Percentiles rank a stretch among this genome's conserved stretches.
Conservation (phyloP, 2,113 vertebrate species). For the Tragelaphus strepsiceros region DNA sequence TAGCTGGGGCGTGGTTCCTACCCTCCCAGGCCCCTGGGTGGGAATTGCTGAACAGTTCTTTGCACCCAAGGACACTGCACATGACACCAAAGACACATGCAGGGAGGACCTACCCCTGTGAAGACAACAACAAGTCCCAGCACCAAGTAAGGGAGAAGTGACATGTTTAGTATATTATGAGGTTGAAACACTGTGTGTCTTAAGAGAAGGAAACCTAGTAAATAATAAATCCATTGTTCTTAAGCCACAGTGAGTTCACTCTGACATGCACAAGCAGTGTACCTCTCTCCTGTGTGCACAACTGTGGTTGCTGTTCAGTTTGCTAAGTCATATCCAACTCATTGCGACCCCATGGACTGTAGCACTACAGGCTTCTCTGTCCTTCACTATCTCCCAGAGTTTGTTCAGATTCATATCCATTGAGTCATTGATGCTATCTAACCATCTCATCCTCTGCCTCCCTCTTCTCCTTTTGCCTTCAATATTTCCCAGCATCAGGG, state of each 20-base stretch:
- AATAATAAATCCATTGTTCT: not conserved
- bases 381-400: not conserved
- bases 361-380: not conserved
- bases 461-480: not conserved
- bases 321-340: not conserved
- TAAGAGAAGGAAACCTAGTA: not conserved
- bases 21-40: not conserved
- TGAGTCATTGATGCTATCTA: not conserved
- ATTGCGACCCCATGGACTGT: not conserved
- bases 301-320: not conserved
- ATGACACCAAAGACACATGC: not conserved
- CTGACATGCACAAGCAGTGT: accelerated
- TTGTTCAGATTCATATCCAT: not conserved
- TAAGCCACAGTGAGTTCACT: not conserved
- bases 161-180: not conserved
- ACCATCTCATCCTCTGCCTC: not conserved
- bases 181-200: not conserved
- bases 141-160: not conserved
- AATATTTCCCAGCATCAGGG: not conserved
- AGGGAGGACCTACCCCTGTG: accelerated
- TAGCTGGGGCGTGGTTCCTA: not conserved
- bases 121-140: not conserved
- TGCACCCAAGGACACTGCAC: not conserved
- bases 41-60: not conserved
- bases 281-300: not conserved